phyloP scores from a whole-genome alignment of 2,113 vertebrate genomes.

The Erythrocercus mccallii region DNA sequence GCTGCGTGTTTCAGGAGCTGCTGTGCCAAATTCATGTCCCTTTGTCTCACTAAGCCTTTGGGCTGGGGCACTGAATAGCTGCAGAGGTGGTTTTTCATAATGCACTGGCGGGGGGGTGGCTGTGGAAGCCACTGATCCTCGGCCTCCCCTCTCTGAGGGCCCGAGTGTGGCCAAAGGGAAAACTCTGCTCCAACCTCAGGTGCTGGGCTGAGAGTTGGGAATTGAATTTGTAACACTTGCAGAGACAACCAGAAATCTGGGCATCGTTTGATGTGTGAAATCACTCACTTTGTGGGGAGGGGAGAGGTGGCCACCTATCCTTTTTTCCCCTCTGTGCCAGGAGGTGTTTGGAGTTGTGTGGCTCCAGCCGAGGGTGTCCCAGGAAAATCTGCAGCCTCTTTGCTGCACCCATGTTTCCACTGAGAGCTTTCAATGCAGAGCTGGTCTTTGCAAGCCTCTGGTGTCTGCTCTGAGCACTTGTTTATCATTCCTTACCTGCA shows the following conservation, averaged over 20 bases:
- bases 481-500: fast-evolving
- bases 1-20: background rate
- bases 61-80: slow-evolving; percentile 26
- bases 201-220: background rate
- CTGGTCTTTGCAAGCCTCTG: background rate
- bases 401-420: background rate
- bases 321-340: background rate
- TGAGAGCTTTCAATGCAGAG: background rate
- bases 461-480: background rate
- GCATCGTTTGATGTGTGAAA: fast-evolving
- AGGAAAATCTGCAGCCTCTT: background rate
- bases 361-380: background rate
- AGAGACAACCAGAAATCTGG: background rate
- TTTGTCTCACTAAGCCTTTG: slow-evolving; percentile 45
- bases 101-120: background rate
- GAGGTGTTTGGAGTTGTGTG: background rate
- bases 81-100: background rate
- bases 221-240: background rate
- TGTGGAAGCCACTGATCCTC: background rate
- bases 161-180: background rate
- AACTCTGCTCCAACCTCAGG: background rate
- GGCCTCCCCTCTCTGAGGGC: background rate
- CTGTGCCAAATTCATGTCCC: background rate
- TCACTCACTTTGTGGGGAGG: background rate
- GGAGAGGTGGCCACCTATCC: background rate